Percentiles rank a stretch among this genome's conserved stretches.
Evolutionary conservation across 2,797 vertebrate species (phyloP).

Genomic region (Brachyalestes nurse): DNA sequence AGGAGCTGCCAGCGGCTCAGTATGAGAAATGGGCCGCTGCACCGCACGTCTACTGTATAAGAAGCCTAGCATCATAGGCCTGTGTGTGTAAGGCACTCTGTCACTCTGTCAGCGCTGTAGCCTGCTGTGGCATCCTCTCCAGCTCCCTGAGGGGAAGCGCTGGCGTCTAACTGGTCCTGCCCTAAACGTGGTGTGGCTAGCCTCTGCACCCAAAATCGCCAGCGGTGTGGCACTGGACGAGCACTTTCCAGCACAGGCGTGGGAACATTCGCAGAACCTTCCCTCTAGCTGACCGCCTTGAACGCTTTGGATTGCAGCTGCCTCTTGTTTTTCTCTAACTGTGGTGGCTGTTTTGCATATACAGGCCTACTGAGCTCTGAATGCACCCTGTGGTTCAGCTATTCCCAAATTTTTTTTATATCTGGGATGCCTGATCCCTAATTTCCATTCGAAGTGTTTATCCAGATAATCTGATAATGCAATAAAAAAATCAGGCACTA

Average conservation of each 20-base stretch:
- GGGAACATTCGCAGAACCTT: slow-evolving; percentile 4
- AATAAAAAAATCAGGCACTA: too few relatives aligned
- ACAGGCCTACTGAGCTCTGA: background rate
- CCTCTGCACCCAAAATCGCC: slow-evolving; percentile 40
- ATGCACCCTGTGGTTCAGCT: background rate
- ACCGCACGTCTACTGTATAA: background rate
- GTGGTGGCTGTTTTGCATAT: background rate
- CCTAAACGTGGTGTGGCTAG: slow-evolving; percentile 28
- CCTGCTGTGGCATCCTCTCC: slow-evolving; percentile 18
- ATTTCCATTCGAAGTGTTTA: too few relatives aligned
- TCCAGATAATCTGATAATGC: too few relatives aligned
- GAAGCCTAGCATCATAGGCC: background rate
- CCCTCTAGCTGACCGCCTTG: background rate
- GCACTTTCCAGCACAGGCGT: slow-evolving; percentile 5
- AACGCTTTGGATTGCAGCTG: background rate
- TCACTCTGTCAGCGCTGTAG: background rate
- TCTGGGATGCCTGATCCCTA: too few relatives aligned
- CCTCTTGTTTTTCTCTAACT: slow-evolving; percentile 1
- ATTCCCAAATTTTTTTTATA: background rate
- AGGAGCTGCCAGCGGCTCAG: slow-evolving; percentile 1
- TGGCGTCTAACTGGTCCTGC: slow-evolving; percentile 27
- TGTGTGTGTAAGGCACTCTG: background rate
- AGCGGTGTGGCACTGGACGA: slow-evolving; percentile 39
- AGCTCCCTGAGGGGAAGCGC: slow-evolving; percentile 3
- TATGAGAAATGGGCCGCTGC: slow-evolving; percentile 18